phyloP scores from a whole-genome alignment of 2,888 invertebrate species.

The Brassicogethes aeneus region DNA sequence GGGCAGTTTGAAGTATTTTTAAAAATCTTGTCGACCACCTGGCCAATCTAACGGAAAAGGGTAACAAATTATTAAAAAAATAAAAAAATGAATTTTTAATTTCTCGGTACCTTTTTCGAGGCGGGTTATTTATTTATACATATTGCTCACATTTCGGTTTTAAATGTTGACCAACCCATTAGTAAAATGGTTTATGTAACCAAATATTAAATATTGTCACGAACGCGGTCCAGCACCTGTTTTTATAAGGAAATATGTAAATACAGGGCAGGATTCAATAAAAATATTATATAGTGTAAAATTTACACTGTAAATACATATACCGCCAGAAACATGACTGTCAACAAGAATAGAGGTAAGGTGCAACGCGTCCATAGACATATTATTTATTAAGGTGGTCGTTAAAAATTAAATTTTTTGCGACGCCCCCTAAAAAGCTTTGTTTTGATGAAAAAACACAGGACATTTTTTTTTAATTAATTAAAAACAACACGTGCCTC shows the following conservation, averaged over 20 bases:
- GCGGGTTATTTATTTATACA: not conserved
- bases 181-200: not conserved
- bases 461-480: too few species aligned
- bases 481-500: too few species aligned
- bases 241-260: not conserved
- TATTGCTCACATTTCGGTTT: not conserved
- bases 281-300: too few species aligned
- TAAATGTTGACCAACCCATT: not conserved
- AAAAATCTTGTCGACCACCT: not conserved
- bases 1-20: not conserved
- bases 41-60: not conserved
- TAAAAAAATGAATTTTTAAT: slow-evolving; percentile 1
- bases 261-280: not conserved
- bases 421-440: too few species aligned
- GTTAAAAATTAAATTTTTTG: too few species aligned
- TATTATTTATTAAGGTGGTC: too few species aligned
- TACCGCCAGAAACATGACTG: too few species aligned
- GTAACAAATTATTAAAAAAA: slow-evolving; percentile 1
- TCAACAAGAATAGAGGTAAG: too few species aligned
- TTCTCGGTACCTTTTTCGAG: not conserved
- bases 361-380: too few species aligned
- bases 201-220: not conserved
- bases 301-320: too few species aligned
- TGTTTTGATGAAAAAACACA: too few species aligned
- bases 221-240: not conserved